Evolutionary conservation across 2,888 invertebrate species (phyloP), one percentile per base, ranked within the genome.

Genomic region (Drosophila algonquin): DNA sequence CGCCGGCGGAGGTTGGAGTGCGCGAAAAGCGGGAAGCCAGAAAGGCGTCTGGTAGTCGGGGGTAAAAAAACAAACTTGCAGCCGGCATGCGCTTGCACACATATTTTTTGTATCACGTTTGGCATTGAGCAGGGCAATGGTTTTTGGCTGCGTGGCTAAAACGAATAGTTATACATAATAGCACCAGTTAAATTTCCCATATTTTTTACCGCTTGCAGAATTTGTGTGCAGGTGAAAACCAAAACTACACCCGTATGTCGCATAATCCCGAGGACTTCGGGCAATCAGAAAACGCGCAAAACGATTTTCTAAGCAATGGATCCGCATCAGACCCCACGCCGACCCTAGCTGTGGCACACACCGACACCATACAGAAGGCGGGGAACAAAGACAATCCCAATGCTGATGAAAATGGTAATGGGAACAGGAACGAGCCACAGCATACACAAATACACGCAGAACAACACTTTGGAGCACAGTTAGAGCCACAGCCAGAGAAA

Each of bases 191-290:
- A 40, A 40, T 40, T 2, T n/a, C 14, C 5, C 12, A 12, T 14
- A 14, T 40, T 40, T 40, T n/a, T 40, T 14, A 14, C n/a, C 40
- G 7, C 40, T 40, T 40, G 14, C 40, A 40, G 40, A 40, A n/a
- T n/a, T 40, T n/a, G 40, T 40, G 40, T 40, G n/a, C 40, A 40
- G 40, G 40, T 40, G 40, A 40, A 40, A 40, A 40, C 40, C 40
- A 14, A 40, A 40, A 40, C 14, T n/a, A 6, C 5, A 40, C 2
- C 40, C 40, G 40, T 2, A 40, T 40, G 40, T 40, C 40, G 14
- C 6, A 6, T 14, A 6, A 35, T 35, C 35, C 35, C 40, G 40
- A 14, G 40, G 40, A 40, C 40, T 40, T 40, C 40, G 40, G 40
- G 40, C n/a, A 40, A 40, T 40, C n/a, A n/a, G 40, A 14, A 40